Evolutionary conservation across 2,797 vertebrate genomes (phyloP).

Genomic region (Syngnathus acus): DNA sequence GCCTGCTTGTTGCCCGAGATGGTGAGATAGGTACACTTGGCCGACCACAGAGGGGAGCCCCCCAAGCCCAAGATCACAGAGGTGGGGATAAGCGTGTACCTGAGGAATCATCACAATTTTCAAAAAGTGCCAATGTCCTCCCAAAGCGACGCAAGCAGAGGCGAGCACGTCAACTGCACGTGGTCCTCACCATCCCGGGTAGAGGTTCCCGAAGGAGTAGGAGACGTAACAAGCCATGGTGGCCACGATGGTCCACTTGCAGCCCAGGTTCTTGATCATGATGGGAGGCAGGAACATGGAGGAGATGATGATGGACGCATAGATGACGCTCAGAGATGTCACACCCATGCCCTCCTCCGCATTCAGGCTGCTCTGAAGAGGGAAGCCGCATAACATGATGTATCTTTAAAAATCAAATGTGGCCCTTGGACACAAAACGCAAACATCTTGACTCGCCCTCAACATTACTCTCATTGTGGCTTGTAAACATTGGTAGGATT

Average conservation of each 20-base stretch:
- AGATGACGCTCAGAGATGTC: constrained; percentile 84
- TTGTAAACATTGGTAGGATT: too few relatives aligned
- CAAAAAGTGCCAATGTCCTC: too few relatives aligned
- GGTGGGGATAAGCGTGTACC: constrained; percentile 87
- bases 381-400: neutral
- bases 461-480: neutral
- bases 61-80: constrained; percentile 86
- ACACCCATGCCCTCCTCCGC: constrained; percentile 82
- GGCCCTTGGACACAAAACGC: too few relatives aligned
- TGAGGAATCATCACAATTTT: constrained; percentile 35
- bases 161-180: too few relatives aligned
- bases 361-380: constrained; percentile 87
- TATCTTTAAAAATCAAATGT: too few relatives aligned
- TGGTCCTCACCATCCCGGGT: constrained; percentile 81
- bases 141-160: too few relatives aligned
- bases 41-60: constrained; percentile 88
- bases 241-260: constrained; percentile 86
- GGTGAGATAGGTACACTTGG: constrained; percentile 91
- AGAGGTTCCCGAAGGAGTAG: constrained; percentile 88
- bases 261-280: constrained; percentile 86
- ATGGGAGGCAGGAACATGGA: constrained; percentile 90
- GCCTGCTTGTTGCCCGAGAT: constrained; percentile 72
- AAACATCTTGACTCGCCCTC: neutral
- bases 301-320: constrained; percentile 81
- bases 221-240: constrained; percentile 87